Conservation (phyloP, 2,113 vertebrate genomes). For the Struthidea cinerea region DNA sequence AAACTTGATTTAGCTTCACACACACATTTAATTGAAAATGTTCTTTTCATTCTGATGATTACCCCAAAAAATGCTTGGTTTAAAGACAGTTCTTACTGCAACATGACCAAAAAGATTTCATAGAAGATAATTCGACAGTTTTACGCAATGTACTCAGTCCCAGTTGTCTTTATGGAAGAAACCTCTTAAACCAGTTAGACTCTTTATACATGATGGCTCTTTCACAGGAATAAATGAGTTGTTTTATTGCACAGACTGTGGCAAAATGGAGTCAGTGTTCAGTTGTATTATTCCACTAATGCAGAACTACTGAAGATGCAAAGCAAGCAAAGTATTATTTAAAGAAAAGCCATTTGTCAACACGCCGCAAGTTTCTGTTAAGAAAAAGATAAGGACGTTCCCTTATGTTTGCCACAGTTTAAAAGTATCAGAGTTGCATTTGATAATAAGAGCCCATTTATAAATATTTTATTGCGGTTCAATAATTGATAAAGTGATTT, state of each 20-base stretch:
- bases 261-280: background rate
- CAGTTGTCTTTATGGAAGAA: background rate
- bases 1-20: background rate
- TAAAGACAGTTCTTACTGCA: background rate
- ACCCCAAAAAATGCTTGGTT: background rate
- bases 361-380: background rate
- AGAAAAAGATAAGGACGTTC: background rate
- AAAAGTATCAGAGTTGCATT: background rate
- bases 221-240: background rate
- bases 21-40: background rate
- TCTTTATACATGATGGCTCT: background rate
- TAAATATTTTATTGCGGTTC: slow-evolving; percentile 46
- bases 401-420: background rate
- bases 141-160: background rate
- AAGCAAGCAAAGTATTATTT: background rate
- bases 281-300: background rate
- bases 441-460: slow-evolving; percentile 22
- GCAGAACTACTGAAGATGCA: background rate
- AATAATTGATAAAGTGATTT: slow-evolving; percentile 63
- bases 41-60: background rate
- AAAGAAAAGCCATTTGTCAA: background rate
- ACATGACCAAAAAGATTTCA: background rate
- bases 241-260: background rate
- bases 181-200: background rate
- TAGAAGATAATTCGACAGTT: background rate